These are phyloP conservation scores for Protosalanx chinensis DNA, from an alignment of 2,797 vertebrate species.

Conservation along the genomic window DNA sequence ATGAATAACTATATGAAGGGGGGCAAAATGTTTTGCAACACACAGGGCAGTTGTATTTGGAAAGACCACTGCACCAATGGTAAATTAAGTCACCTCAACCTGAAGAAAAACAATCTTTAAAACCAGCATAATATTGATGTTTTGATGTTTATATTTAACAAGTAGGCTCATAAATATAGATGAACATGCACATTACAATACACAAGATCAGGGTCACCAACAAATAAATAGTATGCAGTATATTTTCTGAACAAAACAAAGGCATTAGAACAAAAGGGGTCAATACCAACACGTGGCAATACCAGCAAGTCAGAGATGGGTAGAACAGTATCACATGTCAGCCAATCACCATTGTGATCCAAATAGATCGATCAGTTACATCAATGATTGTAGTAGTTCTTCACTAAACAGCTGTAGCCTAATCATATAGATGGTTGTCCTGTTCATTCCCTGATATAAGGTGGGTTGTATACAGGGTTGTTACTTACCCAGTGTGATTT, in stretches of 20 bases:
- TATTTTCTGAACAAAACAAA: constrained; percentile 51
- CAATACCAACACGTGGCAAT: constrained; percentile 27
- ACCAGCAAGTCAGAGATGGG: constrained; percentile 21
- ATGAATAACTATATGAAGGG: constrained; percentile 10
- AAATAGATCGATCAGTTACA: background rate
- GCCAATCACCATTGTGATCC: background rate
- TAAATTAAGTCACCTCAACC: background rate
- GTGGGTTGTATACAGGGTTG: constrained; percentile 21
- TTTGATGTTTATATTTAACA: background rate
- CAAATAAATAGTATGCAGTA: constrained; percentile 39
- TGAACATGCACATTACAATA: constrained; percentile 34
- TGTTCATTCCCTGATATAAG: background rate
- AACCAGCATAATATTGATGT: background rate
- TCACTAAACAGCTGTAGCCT: background rate
- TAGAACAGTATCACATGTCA: background rate
- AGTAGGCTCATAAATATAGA: too few species aligned
- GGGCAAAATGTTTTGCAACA: background rate
- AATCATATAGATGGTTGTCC: background rate
- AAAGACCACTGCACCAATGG: background rate
- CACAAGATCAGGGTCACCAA: constrained; percentile 36
- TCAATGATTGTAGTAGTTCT: background rate
- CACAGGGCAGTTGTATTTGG: background rate
- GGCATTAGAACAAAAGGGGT: constrained; percentile 44
- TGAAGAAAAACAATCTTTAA: background rate
- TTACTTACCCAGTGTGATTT: background rate